Base-by-base conservation (phyloP, 2,797 vertebrate species). In the Cirrhinus mrigala region DNA sequence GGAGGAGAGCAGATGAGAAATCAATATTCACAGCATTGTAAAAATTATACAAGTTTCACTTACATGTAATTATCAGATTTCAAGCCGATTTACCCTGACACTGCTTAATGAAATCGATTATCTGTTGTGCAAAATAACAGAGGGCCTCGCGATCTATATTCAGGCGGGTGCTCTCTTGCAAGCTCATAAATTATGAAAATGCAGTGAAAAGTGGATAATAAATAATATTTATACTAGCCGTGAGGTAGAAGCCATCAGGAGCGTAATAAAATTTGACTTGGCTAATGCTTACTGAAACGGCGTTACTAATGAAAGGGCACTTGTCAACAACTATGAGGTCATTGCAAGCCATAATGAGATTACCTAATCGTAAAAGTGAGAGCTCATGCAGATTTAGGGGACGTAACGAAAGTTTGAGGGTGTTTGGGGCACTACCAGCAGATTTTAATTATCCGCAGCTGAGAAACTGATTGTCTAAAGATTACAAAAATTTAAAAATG, bases 321-420 rank as follows among this genome's bases (percentile, higher is more conserved):
- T 86, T 87, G 89, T 90, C 87, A 86, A 90, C 86, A 89, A 85
- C 86, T 71, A 90, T 91, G 89, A 89, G 85, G 84, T 91, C 83
- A 90, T 90, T 58, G 29, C 22, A 85, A 82, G 74, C 75, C 29
- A 86, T 83, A 89, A 89, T 86, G 37, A 62, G 68, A 90, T 88
- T 87, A 90, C 83, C 46, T 46, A 82, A 75, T 84, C 52, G 29
- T 87, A 89, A 90, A 89, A 77, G 44, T 44, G 52, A 81, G 79
- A 77, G 81, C 68, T 48, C 33, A 66, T 60, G 64, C 75, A 62
- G 56, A 78, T 78, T 79, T 81, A 78, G 73, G 69, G 52, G 54
- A 18, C 9, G 24, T 80, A 14, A 80, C 69, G 70, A 60, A 27
- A 68, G 64, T 68, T 84, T 76, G 29, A 62, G 29, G n/a, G 16